Base-by-base conservation (phyloP, 2,113 vertebrate species). In the Lichenostomus cassidix region DNA sequence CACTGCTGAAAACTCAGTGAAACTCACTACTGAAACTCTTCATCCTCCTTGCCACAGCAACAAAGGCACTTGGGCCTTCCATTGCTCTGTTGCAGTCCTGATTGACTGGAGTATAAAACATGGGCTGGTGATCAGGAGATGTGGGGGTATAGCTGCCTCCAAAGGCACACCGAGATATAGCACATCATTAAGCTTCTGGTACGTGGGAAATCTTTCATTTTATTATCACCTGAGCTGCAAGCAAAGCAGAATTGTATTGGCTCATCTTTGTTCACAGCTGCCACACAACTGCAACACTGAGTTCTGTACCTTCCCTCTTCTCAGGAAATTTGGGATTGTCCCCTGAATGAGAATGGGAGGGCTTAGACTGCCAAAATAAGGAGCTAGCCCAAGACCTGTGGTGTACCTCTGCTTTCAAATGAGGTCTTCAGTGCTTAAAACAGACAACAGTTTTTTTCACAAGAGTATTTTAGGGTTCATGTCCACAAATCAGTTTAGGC, bases 191-290 rank as follows among this genome's bases (percentile, higher is more conserved):
- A 82, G 60, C 56, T 42, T 11, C 62, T 75, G 2, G 3, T 33
- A 14, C 11, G 0, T 5, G 18, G 47, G 50, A 63, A 68, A 47
- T 47, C 24, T 47, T 35, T 23, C 14, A 3, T 7, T 49, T 73
- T 59, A 3, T 49, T 18, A 14, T 13, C 44, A 9, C 41, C 23
- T 63, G 12, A 42, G 8, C 44, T 35, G 58, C 52, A 35, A n/a
- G 33, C 49, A 39, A 52, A 73, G 35, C 29, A 39, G 62, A 29
- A 24, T n/a, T 3, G 0, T 13, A 5, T 16, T 0, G 0, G 33
- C 49, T 75, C 9, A 2, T 10, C 4, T 53, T 68, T 44, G 10
- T n/a, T 58, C n/a, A 15, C n/a, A 89, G 74, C 39, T 90, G 41
- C 39, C 9, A 4, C 20, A 31, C 14, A 23, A 14, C 39, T 29